Base-by-base conservation (phyloP, 2,888 invertebrate genomes). In the Zygothrica quintamaculata region DNA sequence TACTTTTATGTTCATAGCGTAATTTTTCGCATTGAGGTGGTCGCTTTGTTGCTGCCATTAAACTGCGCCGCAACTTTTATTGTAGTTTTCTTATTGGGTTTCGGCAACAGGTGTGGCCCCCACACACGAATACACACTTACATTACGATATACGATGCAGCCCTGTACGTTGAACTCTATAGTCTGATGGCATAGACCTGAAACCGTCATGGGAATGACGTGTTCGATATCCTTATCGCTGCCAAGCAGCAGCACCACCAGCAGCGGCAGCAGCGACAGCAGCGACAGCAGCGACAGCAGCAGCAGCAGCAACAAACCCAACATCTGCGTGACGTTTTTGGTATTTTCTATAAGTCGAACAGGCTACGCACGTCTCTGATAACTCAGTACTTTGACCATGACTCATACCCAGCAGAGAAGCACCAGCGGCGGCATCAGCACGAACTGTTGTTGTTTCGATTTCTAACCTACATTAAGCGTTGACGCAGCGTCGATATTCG, bases 101-200 rank as follows among this genome's bases (percentile, higher is more conserved):
- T 73, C 58, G 67, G 73, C 64, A 80, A 84, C 87, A 82, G 87
- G 81, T 82, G 87, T 82, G 87, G 84, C 84, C 79, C 78, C 44
- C 62, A 46, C 39, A 29, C 33, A 9, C 33, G 33, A 39, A 22
- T 25, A 39, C 13, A 37, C 29, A n/a, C 18, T 3, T 11, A 34
- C 42, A 48, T 29, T n/a, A n/a, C n/a, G n/a, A 39, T n/a, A 36
- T 51, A 34, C 34, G 42, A 55, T 22, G 52, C 37, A 65, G 25
- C 33, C 53, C 55, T 85, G 84, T 80, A 65, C 87, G 47, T 84
- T 84, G 87, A 84, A 84, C 84, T 69, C 78, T 43, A 25, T 13
- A 44, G 50, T 13, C 36, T 44, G 6, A 15, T 25, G 31, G 25
- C 56, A 46, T 25, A 50, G 58, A 40, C 13, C 48, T 25, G 34